These are phyloP conservation scores for Andrena hattorfiana DNA, from an alignment of 2,888 invertebrate species.

Conservation along the genomic window DNA sequence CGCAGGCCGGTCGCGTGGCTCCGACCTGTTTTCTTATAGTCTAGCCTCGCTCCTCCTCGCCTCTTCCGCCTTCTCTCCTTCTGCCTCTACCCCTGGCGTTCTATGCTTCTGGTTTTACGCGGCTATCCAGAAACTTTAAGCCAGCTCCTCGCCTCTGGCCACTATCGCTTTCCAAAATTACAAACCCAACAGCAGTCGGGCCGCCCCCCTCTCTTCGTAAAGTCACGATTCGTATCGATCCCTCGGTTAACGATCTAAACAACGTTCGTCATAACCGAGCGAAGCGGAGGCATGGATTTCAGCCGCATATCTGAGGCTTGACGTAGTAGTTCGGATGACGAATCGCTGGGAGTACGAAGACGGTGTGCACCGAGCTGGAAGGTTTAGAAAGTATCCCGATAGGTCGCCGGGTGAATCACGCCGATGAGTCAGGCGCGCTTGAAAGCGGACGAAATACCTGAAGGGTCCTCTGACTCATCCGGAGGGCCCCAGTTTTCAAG, in stretches of 20 bases:
- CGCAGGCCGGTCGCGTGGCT: conserved; percentile 79
- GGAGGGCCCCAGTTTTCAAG: conserved; percentile 66
- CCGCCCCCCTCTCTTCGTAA: neutral
- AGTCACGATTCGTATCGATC: neutral
- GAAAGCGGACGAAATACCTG: conserved; percentile 64
- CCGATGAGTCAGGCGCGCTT: conserved; percentile 65
- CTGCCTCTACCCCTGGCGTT: conserved; percentile 48
- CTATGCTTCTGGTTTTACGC: conserved; percentile 80
- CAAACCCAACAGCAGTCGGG: conserved; percentile 1
- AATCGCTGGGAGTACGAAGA: conserved; percentile 17
- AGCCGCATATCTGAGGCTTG: conserved; percentile 12
- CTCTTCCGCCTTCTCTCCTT: conserved; percentile 70
- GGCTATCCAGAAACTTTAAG: conserved; percentile 51
- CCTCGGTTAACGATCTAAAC: neutral
- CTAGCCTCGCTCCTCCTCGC: conserved; percentile 68
- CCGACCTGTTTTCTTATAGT: conserved; percentile 79
- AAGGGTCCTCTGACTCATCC: conserved; percentile 74
- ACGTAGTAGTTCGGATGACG: conserved; percentile 19
- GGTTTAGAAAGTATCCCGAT: conserved; percentile 35
- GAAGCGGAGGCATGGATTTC: neutral
- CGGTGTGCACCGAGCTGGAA: conserved; percentile 19
- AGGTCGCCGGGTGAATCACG: conserved; percentile 74
- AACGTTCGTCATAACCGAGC: neutral
- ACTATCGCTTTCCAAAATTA: conserved; percentile 54
- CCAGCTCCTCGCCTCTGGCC: conserved; percentile 21